Evolutionary conservation across 2,888 invertebrate species (phyloP).

Genomic region (Pediacus dermestoides): DNA sequence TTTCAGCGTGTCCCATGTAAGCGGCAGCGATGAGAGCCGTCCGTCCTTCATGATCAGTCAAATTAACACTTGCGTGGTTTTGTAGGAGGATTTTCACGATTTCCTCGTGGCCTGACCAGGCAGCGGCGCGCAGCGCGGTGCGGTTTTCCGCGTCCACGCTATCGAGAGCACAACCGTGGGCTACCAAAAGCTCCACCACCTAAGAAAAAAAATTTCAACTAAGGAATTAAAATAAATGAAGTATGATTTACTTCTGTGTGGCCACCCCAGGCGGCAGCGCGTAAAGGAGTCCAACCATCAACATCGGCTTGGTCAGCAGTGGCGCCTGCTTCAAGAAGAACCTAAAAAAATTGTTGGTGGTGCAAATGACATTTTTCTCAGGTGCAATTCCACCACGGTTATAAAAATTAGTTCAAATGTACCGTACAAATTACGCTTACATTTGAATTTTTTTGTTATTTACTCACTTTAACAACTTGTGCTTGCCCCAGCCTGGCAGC

Average conservation of each 20-base stretch:
- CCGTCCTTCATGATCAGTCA: conserved; percentile 81
- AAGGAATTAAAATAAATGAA: conserved; percentile 8
- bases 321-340: conserved; percentile 59
- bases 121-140: conserved; percentile 85
- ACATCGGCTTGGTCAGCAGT: conserved; percentile 73
- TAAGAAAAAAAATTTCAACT: conserved; percentile 32
- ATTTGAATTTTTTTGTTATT: background rate
- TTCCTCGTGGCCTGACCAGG: conserved; percentile 92
- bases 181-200: conserved; percentile 76
- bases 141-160: conserved; percentile 83
- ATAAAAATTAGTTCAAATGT: too few species aligned
- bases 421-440: background rate
- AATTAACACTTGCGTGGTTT: conserved; percentile 74
- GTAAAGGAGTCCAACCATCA: conserved; percentile 86
- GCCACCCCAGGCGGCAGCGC: conserved; percentile 95
- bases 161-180: conserved; percentile 79
- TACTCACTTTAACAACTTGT: conserved; percentile 62
- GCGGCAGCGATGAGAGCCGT: conserved; percentile 93
- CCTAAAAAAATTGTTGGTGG: conserved; percentile 32
- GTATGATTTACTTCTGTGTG: conserved; percentile 68
- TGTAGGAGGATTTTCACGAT: conserved; percentile 72
- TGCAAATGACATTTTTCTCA: too few species aligned
- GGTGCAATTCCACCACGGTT: too few species aligned
- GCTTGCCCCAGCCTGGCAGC: conserved; percentile 77
- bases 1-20: conserved; percentile 90